phyloP scores from a whole-genome alignment of 2,888 invertebrate species.

The Helobdella robusta region DNA sequence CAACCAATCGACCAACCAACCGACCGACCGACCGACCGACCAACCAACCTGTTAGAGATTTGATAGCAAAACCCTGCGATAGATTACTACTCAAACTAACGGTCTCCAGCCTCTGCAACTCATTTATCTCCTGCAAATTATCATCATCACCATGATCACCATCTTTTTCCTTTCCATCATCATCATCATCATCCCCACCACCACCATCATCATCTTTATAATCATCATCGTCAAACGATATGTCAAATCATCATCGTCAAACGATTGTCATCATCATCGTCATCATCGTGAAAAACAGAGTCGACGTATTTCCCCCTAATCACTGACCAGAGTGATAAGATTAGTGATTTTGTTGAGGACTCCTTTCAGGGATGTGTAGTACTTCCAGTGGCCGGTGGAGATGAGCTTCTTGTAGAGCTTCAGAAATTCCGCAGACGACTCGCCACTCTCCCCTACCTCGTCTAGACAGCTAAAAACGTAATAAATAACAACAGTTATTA shows the following conservation, averaged over 20 bases:
- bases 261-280: too few species aligned
- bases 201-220: too few species aligned
- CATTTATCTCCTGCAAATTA: constrained; percentile 48
- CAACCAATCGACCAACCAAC: neutral
- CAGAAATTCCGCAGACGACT: constrained; percentile 82
- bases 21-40: neutral
- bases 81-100: constrained; percentile 85
- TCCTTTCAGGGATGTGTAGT: constrained; percentile 74
- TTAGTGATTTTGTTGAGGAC: constrained; percentile 74
- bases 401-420: constrained; percentile 75
- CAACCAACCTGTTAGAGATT: constrained; percentile 62
- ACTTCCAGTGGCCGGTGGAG: constrained; percentile 79
- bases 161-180: too few species aligned
- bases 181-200: too few species aligned
- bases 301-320: too few species aligned
- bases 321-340: constrained; percentile 70
- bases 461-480: constrained; percentile 57
- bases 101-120: constrained; percentile 74
- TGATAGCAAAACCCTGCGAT: constrained; percentile 82
- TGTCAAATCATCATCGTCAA: neutral
- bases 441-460: constrained; percentile 75
- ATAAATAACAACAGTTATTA: too few species aligned
- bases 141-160: neutral
- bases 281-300: too few species aligned
- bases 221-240: too few species aligned